These are phyloP conservation scores for Toxotes jaculatrix DNA, from an alignment of 2,113 vertebrate species.

Conservation along the genomic window DNA sequence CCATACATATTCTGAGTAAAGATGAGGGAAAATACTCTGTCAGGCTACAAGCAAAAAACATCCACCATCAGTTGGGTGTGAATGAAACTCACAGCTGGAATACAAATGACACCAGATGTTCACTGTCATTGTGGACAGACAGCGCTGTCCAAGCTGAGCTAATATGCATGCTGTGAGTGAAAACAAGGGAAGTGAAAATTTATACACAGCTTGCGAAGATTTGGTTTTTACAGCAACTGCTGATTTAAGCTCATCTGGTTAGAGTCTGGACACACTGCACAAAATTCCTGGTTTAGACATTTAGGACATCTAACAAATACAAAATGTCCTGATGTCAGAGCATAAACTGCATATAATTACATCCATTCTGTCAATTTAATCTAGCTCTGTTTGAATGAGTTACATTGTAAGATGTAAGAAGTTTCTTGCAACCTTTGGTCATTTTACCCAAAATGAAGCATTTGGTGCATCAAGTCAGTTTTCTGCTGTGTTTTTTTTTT, in stretches of 20 bases:
- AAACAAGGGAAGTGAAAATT: background rate
- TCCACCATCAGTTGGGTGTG: constrained; percentile 2
- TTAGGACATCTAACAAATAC: background rate
- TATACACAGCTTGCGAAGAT: background rate
- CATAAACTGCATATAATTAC: background rate
- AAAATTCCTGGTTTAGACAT: background rate
- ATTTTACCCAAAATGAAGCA: background rate
- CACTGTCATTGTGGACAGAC: constrained; percentile 21
- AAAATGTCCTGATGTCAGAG: background rate
- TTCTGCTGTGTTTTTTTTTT: constrained; percentile 2
- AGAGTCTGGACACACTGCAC: background rate
- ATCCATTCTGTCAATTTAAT: constrained; percentile 1
- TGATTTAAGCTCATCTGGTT: background rate
- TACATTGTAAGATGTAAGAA: background rate
- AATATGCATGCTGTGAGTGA: constrained; percentile 16
- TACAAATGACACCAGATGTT: constrained; percentile 54
- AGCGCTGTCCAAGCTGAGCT: constrained; percentile 6
- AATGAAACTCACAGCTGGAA: constrained; percentile 45
- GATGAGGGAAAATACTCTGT: constrained; percentile 1
- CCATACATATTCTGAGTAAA: background rate
- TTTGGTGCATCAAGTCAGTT: background rate
- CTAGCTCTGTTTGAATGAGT: background rate
- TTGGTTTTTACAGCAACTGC: background rate
- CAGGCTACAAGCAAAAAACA: constrained; percentile 4
- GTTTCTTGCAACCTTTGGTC: background rate